phyloP scores from a whole-genome alignment of 2,113 vertebrate species.

The Lycaon pictus region DNA sequence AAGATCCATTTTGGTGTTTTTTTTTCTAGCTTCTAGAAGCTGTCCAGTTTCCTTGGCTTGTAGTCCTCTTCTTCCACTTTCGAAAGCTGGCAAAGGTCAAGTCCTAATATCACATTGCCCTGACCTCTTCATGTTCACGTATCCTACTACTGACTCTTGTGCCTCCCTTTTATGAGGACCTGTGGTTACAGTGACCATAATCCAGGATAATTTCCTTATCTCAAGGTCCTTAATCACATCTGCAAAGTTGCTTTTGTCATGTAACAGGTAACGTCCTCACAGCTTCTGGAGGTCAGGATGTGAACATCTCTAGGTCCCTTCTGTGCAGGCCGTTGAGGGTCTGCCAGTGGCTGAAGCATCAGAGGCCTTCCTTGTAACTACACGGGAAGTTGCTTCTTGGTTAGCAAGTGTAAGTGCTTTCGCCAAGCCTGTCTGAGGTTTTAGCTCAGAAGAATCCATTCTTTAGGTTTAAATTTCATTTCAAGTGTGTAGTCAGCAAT shows the following conservation, averaged over 20 bases:
- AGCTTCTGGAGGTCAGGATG: not conserved
- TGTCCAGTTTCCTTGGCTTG: not conserved
- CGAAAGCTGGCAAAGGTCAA: not conserved
- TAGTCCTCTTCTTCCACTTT: not conserved
- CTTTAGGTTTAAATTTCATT: conserved; percentile 21
- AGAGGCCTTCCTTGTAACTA: not conserved
- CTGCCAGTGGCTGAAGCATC: not conserved
- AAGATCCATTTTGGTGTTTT: not conserved
- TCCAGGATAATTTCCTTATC: not conserved
- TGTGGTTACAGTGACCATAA: not conserved
- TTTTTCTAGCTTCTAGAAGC: not conserved
- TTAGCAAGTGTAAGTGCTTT: not conserved
- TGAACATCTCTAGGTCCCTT: not conserved
- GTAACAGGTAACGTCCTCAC: not conserved
- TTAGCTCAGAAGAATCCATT: not conserved
- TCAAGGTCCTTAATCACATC: not conserved
- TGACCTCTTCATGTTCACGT: not conserved
- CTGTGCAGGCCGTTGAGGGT: not conserved
- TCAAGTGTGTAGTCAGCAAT: not conserved
- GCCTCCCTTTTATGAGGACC: not conserved
- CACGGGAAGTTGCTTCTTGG: not conserved
- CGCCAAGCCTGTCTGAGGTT: not conserved
- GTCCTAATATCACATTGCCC: rapidly evolving
- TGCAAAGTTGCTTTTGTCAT: not conserved
- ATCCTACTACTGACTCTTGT: not conserved